Percentiles rank a stretch among this genome's conserved stretches.
Conservation (phyloP, 2,113 vertebrate genomes). For the Plecturocebus donacophilus region DNA sequence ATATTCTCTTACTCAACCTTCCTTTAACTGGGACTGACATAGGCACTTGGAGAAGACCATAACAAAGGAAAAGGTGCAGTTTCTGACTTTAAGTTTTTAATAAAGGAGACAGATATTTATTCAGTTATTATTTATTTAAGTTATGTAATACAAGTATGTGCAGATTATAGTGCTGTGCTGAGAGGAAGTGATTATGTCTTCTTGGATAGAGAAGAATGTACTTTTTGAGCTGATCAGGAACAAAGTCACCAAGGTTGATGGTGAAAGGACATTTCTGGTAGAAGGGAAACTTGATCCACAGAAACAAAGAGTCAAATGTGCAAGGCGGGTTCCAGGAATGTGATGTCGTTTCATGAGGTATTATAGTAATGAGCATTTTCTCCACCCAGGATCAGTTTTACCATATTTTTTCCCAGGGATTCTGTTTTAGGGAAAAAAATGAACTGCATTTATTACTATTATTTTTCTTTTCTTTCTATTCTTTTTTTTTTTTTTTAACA, state of each 20-base stretch:
- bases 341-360: background rate
- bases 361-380: background rate
- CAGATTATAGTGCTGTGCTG: background rate
- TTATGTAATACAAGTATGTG: background rate
- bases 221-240: conserved; percentile 29
- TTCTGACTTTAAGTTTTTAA: conserved; percentile 41
- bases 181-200: conserved; percentile 31
- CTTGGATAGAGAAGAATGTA: background rate
- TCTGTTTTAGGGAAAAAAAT: background rate
- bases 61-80: background rate
- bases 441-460: background rate
- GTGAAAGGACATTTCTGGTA: background rate
- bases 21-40: background rate
- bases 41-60: background rate
- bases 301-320: background rate
- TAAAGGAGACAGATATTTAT: conserved; percentile 26
- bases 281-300: background rate
- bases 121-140: conserved; percentile 40
- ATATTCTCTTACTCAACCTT: background rate
- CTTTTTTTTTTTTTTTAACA: too few species aligned
- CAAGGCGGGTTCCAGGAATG: background rate
- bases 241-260: background rate
- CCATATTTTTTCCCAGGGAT: background rate
- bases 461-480: background rate
- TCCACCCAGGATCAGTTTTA: background rate